These are phyloP conservation scores for Maccullochella peelii DNA, from an alignment of 2,113 vertebrate genomes.

Conservation along the genomic window DNA sequence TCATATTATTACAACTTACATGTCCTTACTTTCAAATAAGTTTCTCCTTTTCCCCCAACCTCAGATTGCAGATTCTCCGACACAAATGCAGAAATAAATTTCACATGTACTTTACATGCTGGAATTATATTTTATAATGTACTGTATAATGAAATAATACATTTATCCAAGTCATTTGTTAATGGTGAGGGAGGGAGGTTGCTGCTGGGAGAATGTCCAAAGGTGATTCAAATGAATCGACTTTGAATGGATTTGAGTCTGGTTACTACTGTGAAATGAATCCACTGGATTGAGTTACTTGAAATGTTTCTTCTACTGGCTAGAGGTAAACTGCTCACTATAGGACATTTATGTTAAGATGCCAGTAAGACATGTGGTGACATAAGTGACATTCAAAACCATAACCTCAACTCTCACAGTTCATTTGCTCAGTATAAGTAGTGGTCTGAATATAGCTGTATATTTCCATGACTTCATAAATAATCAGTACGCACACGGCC, in stretches of 20 bases:
- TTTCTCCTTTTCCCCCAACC: not conserved
- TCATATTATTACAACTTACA: not conserved
- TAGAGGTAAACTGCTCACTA: not conserved
- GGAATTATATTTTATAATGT: not conserved
- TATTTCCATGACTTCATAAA: conserved; percentile 43
- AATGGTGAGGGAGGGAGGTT: not conserved
- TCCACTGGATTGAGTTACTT: not conserved
- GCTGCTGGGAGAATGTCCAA: not conserved
- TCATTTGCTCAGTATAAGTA: conserved; percentile 35
- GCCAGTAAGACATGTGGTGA: conserved; percentile 23
- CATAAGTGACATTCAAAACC: conserved; percentile 34
- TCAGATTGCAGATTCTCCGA: not conserved
- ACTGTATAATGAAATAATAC: not conserved
- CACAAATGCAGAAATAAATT: not conserved
- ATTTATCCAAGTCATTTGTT: not conserved
- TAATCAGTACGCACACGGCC: conserved; percentile 32
- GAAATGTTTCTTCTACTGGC: not conserved
- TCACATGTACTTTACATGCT: not conserved
- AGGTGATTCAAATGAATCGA: not conserved
- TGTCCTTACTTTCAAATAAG: not conserved
- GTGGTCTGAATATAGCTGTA: conserved; percentile 9
- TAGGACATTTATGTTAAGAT: not conserved
- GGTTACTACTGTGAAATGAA: not conserved
- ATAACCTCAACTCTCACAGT: conserved; percentile 45
- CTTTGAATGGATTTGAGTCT: not conserved